These are phyloP conservation scores for Leucophenga montana DNA, from an alignment of 2,888 invertebrate species.

Conservation along the genomic window DNA sequence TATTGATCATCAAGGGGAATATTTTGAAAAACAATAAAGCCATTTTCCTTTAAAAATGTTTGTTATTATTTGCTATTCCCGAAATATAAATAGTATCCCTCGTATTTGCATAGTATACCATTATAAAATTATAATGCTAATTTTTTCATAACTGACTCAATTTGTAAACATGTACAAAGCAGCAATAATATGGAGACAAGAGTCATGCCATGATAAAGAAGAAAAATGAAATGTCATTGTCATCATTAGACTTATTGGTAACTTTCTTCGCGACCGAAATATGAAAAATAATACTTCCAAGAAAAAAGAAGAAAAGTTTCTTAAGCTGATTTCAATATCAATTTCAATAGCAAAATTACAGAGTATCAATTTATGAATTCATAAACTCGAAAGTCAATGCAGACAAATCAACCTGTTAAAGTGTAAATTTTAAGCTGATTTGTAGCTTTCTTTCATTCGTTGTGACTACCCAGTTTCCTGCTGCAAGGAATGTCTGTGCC, in stretches of 20 bases:
- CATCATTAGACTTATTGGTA: slow-evolving; percentile 1
- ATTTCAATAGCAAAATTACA: neutral
- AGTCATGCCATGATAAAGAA: neutral
- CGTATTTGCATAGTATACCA: too few species aligned
- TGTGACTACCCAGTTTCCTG: neutral
- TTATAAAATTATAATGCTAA: too few species aligned
- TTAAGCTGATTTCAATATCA: neutral
- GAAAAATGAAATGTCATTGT: neutral
- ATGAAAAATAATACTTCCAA: neutral
- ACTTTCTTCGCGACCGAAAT: neutral
- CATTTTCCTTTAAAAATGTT: too few species aligned
- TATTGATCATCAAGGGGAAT: too few species aligned
- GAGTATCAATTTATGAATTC: too few species aligned
- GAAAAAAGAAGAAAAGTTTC: neutral
- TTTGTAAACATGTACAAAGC: too few species aligned
- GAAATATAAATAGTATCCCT: too few species aligned
- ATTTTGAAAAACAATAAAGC: too few species aligned
- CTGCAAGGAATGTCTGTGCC: neutral
- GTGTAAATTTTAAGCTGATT: slow-evolving; percentile 19
- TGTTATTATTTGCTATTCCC: too few species aligned
- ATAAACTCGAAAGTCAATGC: neutral
- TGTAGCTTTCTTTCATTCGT: neutral
- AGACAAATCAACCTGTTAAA: neutral
- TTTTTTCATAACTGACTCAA: too few species aligned
- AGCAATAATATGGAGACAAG: neutral